Evolutionary conservation across 1,140 invertebrate genomes (phyloP).

Genomic region (Choristoneura fumiferana): DNA sequence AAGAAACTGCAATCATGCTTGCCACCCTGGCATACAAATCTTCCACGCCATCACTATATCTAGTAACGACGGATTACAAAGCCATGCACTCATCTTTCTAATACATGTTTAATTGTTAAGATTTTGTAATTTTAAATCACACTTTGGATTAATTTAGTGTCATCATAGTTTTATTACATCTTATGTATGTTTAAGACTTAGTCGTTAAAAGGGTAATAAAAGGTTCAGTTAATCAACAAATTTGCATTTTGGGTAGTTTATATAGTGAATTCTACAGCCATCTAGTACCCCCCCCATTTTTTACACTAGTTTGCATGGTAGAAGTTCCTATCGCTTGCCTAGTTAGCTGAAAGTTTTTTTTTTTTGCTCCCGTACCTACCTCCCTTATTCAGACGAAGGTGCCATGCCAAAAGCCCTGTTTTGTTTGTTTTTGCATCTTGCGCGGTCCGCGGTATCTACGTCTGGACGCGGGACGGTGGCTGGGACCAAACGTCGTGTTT

Average conservation of each 20-base stretch:
- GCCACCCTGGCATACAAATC: no score
- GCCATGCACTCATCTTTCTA: no score
- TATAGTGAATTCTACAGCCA: constrained; percentile 65
- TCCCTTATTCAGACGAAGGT: constrained; percentile 50
- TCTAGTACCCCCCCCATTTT: constrained; percentile 44
- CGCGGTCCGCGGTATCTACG: constrained; percentile 41
- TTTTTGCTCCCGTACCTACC: constrained; percentile 29
- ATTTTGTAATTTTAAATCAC: no score
- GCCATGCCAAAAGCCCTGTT: constrained; percentile 29
- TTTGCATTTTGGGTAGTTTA: constrained; percentile 10
- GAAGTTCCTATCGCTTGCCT: constrained; percentile 34
- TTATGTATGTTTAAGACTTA: no score
- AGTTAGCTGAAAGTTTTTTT: constrained; percentile 31
- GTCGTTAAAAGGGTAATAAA: no score
- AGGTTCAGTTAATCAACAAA: no score
- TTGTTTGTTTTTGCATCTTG: constrained; percentile 18
- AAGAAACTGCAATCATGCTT: no score
- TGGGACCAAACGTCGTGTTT: constrained; percentile 61
- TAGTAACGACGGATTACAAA: no score
- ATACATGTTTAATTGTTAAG: no score
- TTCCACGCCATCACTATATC: no score
- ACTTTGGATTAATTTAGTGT: no score
- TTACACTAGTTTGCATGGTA: constrained; percentile 53
- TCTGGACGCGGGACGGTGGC: constrained; percentile 45
- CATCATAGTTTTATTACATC: no score